phyloP scores from a whole-genome alignment of 2,113 vertebrate genomes.

The Saccopteryx leptura region DNA sequence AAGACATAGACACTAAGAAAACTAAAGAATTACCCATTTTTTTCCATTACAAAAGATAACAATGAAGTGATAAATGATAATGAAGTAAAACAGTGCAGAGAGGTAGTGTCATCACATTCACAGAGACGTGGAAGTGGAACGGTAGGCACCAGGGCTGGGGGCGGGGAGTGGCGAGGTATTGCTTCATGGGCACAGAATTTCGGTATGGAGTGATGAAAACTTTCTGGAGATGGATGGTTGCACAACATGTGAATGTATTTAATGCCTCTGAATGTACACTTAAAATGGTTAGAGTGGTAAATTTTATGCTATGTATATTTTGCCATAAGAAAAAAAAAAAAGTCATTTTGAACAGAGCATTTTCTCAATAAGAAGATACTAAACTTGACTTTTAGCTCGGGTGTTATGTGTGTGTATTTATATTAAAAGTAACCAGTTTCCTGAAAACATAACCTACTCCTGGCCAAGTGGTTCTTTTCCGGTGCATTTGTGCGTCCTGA shows the following conservation, averaged over 20 bases:
- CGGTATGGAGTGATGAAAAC: neutral
- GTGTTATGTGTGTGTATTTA: conserved; percentile 29
- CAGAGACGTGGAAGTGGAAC: neutral
- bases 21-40: conserved; percentile 1
- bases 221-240: neutral
- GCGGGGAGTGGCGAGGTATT: too few relatives aligned
- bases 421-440: conserved; percentile 67
- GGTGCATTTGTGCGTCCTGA: conserved; percentile 82
- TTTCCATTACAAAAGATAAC: neutral
- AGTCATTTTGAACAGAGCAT: neutral
- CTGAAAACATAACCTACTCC: conserved; percentile 76
- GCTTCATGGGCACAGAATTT: neutral
- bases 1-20: conserved; percentile 22
- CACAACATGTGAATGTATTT: neutral
- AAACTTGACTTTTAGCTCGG: conserved; percentile 46
- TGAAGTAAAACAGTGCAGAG: neutral
- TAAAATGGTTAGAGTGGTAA: neutral
- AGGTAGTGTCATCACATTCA: neutral
- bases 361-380: conserved; percentile 38
- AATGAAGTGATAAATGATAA: neutral
- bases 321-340: neutral
- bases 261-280: neutral
- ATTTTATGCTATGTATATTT: neutral
- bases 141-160: neutral
- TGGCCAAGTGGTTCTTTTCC: conserved; percentile 78